These are phyloP conservation scores for Lophotis ruficrista DNA, from an alignment of 2,113 vertebrate species.

Conservation along the genomic window DNA sequence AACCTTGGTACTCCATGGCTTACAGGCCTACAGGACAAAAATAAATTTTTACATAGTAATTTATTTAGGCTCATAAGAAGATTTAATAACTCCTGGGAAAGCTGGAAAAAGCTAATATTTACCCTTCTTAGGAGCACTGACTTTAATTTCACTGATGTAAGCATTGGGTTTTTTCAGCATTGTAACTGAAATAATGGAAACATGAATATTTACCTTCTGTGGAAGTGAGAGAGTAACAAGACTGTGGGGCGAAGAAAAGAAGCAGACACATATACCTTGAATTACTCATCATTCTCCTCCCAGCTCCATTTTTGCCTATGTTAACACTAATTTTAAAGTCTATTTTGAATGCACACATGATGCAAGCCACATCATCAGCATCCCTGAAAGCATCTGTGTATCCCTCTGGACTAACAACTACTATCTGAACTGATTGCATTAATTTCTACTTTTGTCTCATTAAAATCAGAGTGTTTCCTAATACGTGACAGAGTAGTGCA, in stretches of 20 bases:
- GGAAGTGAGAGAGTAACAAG: neutral
- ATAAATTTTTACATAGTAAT: neutral
- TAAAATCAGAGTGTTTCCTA: neutral
- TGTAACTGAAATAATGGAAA: neutral
- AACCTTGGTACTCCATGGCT: neutral
- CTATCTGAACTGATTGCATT: neutral
- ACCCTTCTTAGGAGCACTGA: neutral
- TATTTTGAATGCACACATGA: neutral
- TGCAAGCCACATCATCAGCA: neutral
- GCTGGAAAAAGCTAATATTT: neutral
- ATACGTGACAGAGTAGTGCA: neutral
- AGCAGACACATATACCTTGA: neutral
- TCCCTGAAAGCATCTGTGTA: neutral
- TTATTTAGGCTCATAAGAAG: neutral
- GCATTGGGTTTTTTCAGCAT: neutral
- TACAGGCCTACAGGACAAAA: neutral
- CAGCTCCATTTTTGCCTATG: neutral
- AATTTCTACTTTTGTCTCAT: neutral
- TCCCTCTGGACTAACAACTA: neutral
- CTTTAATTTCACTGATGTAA: neutral
- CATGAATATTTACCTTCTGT: neutral
- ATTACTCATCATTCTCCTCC: neutral
- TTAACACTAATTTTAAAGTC: neutral
- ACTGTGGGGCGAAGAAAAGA: neutral
- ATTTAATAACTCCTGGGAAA: neutral